These are phyloP conservation scores for Pteropus rufus DNA, from an alignment of 2,797 vertebrate genomes.

Conservation along the genomic window DNA sequence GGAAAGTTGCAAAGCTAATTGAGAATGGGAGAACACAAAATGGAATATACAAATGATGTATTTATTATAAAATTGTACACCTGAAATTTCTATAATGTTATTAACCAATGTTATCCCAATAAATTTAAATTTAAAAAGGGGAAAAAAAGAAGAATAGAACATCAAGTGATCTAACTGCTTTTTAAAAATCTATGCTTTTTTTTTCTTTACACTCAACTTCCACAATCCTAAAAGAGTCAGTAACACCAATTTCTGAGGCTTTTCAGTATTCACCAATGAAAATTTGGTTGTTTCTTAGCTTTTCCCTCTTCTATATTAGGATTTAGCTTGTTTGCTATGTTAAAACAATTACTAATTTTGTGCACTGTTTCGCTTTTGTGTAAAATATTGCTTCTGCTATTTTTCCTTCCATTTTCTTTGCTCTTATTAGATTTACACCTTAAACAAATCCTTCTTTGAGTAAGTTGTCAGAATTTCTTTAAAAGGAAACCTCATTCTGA, in stretches of 20 bases:
- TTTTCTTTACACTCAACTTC: background rate
- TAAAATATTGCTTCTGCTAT: background rate
- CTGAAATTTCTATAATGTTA: background rate
- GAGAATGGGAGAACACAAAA: background rate
- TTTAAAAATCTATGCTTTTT: background rate
- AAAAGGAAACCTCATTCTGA: background rate
- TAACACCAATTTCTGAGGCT: background rate
- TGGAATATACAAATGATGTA: background rate
- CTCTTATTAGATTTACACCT: background rate
- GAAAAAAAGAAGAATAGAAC: background rate
- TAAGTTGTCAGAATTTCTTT: background rate
- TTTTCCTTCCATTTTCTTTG: background rate
- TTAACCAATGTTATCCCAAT: background rate
- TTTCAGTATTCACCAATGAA: background rate
- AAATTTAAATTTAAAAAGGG: background rate
- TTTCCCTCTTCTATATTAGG: background rate
- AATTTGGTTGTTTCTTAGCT: background rate
- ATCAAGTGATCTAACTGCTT: background rate
- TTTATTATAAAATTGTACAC: background rate
- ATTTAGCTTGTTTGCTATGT: background rate
- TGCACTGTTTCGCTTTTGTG: background rate
- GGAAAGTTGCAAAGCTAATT: background rate
- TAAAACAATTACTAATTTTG: background rate
- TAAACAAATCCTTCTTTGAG: background rate
- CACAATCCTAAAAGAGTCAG: background rate